Evolutionary conservation across 2,797 vertebrate genomes (phyloP), one percentile per base, ranked within the genome.

Genomic region (Dromococcyx pavoninus): DNA sequence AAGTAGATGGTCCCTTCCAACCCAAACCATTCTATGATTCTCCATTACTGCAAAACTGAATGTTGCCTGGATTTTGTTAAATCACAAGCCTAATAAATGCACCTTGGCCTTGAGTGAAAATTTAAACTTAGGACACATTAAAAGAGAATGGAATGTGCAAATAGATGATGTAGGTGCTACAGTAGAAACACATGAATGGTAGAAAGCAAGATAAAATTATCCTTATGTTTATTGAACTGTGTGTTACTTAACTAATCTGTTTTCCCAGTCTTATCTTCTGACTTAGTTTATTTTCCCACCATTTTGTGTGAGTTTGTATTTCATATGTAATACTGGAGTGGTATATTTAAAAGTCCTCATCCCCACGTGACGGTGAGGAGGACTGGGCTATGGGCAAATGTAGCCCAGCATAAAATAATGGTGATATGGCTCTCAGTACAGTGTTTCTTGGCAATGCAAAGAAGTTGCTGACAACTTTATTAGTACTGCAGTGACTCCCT

Each of bases 281-380:
- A 48, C 61, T 95, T 48, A 48, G 74, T 96, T 87, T 93, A 57
- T 93, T 91, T 90, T 96, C 93, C 88, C 80, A 93, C 77, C 14
- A 0, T 74, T 95, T 51, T 80, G 41, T 79, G 57, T 50, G 46
- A 44, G 12, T 37, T 71, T 71, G 50, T 83, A 50, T 87, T 94
- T 83, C 73, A 41, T 74, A 5, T 33, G n/a, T 71, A 61, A 51
- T 82, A 37, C 39, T 94, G 75, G 53, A 95, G 88, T 85, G 57
- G 18, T 61, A 7, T 61, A 69, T 91, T 91, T 74, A 66, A 21
- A 90, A 82, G 71, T 86, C n/a, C 77, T 93, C 53, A 27, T 79
- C 39, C 27, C 35, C 57, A 74, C 0, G 2, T 90, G 86, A 86
- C 2, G 10, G 11, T n/a, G 23, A 75, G 50, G 61, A 88, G 82